Base-by-base conservation (phyloP, 2,888 invertebrate species). In the Temnothorax rugatulus region DNA sequence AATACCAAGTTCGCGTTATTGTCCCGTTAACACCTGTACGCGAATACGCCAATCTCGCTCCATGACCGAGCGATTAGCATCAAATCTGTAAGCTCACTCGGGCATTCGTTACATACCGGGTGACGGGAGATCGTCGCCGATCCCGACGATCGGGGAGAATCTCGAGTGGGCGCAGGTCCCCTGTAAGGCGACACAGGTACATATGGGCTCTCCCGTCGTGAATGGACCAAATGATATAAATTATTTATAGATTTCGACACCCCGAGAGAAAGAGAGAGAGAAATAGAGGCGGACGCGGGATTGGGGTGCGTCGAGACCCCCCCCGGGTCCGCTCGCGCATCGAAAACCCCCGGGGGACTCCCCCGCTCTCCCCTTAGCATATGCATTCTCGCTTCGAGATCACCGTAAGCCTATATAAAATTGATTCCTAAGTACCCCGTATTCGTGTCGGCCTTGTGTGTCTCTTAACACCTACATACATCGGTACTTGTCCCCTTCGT, bases 221-320 rank as follows among this genome's bases (percentile, higher is more conserved):
- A 94, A 94, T 94, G 92, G 93, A 90, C 93, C 94, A 94, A 94
- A 94, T 94, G 94, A 94, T 94, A 94, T 94, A 94, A 94, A 94
- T 94, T 94, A 94, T 94, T 94, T 94, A 94, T 94, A 92, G 94
- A 94, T 94, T 94, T 94, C 94, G 94, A 94, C 94, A 94, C 94
- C 73, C 93, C 91, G 88, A 89, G 88, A 90, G 91, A 90, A 5
- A 29, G 59, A 25, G 29, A 91, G 87, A 89, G 88, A 85, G 88
- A 52, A 84, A 87, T 86, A 85, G 82, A 84, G 68, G 85, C 57
- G 57, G 47, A 29, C 64, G 79, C 69, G 86, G 90, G 87, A 84
- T 71, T 91, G 91, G 94, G 93, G 93, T 91, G 91, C 86, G 84
- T 4, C 89, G 47, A 69, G 15, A 25, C 89, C 91, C 92, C 93